Evolutionary conservation across 1,140 invertebrate genomes (phyloP), one percentile per base, ranked within the genome.

Genomic region (Kradibia gibbosae): DNA sequence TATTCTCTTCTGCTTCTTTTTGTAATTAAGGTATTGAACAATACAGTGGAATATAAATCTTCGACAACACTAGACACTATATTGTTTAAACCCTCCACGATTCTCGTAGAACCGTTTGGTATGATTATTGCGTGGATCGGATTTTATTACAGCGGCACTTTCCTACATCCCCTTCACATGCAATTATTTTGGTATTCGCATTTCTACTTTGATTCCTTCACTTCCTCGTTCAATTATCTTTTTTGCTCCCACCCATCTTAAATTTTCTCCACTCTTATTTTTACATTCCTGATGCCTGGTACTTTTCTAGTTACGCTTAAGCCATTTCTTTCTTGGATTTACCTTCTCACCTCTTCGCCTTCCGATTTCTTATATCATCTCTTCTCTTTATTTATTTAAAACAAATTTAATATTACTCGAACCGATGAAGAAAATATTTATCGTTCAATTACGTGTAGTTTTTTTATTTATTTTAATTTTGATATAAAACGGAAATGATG

Each of bases 161-260:
- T 45, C 57, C 75, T 48, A 22, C 15, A 75, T 77, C 42, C 34
- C 50, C 67, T 60, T 45, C 22, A 36, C 34, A 50, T 28, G 65
- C 77, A 80, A 80, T 80, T 80, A 80, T 80, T 62, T 73, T n/a
- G 78, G 70, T 55, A 73, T 80, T 80, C 70, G 78, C 67, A 67
- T 45, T 72, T 45, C 77, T 60, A 36, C 67, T 28, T 17, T 25
- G 48, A 55, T 62, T 78, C 70, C 31, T 78, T 45, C 70, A 70
- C 78, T 80, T 80, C 53, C 78, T 80, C 39, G 62, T 80, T 80
- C 78, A 70, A 73, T 80, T 55, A 72, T 65, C 55, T 36, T 42
- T 36, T 50, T 78, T 39, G 25, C 77, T 60, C 13, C 45, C 62
- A 36, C 45, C n/a, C 28, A 15, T 53, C 62, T 74, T 11, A 20